Conservation (phyloP, 2,113 vertebrate genomes). For the Rutilus rutilus region DNA sequence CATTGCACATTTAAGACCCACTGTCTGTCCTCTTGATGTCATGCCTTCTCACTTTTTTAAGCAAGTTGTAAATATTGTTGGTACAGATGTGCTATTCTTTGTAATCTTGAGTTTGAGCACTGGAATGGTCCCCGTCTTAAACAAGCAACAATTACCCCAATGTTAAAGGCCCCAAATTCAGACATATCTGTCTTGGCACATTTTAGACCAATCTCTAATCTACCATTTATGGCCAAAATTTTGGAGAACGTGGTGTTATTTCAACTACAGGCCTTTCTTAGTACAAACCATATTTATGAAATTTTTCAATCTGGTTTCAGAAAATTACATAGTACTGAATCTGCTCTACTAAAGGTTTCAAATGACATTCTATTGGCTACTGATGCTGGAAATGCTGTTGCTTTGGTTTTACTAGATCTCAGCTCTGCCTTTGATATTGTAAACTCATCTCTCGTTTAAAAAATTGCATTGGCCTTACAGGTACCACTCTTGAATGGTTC, state of each 20-base stretch:
- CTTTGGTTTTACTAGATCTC: neutral
- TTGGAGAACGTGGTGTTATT: neutral
- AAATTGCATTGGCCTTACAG: neutral
- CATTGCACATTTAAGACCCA: neutral
- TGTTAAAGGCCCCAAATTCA: neutral
- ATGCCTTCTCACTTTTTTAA: neutral
- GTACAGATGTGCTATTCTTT: neutral
- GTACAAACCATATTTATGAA: neutral
- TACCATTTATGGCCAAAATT: neutral
- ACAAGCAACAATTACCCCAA: neutral
- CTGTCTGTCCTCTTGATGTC: neutral
- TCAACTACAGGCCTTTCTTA: neutral
- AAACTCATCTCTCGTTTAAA: neutral
- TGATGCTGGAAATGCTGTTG: too few species aligned
- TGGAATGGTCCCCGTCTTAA: neutral
- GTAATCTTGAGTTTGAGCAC: neutral
- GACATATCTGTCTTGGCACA: neutral
- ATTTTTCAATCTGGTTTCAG: neutral
- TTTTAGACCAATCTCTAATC: neutral
- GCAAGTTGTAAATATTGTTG: neutral
- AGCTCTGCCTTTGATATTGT: neutral
- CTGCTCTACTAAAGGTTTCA: neutral
- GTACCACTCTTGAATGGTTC: neutral
- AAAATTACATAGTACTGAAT: neutral
- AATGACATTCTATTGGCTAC: too few species aligned